Base-by-base conservation (phyloP, 37 sponge, comb jelly and placozoan genomes). In the Eunapius fragilis region DNA sequence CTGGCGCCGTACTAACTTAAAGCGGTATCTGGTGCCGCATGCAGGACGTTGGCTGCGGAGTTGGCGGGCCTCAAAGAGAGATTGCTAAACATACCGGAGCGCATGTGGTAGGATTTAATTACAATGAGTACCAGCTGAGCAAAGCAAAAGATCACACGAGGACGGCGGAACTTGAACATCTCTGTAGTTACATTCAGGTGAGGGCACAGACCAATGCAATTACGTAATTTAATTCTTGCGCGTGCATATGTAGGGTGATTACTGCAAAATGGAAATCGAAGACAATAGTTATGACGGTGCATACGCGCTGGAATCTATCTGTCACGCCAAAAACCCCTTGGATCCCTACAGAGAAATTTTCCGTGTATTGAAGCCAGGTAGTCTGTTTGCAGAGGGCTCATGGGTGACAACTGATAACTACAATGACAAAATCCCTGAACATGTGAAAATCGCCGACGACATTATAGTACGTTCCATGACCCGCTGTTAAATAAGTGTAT, bases 11-110 rank as follows among this genome's bases (percentile, higher is more conserved):
- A n/a, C n/a, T n/a, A n/a, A n/a, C n/a, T n/a, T n/a, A n/a, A n/a
- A n/a, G n/a, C n/a, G n/a, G n/a, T n/a, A n/a, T n/a, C n/a, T n/a
- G n/a, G n/a, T n/a, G n/a, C n/a, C n/a, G n/a, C n/a, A n/a, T 67
- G 34, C 68, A 94, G 94, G 94, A 94, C 71, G 71, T 87, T 26
- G 94, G 94, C 17, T 94, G 91, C 88, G 94, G 94, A 37, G 86
- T 94, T 74, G 94, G 94, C 50, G 94, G 94, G 10, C 94, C 94
- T 9, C 89, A 77, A 14, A 26, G 88, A 33, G 70, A 69, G 23
- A 82, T 94, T 5, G 91, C 89, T 22, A 50, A 71, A 23, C 31
- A 22, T 11, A 37, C 71, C 35, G 94, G 91, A 74, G 84, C 88
- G 28, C 37, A 74, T 28, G 79, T 94, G 0, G 50, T 77, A n/a